Percentiles rank a stretch among this genome's conserved stretches.
Evolutionary conservation across 2,888 invertebrate species (phyloP).

Genomic region (Mesochorus sp.): DNA sequence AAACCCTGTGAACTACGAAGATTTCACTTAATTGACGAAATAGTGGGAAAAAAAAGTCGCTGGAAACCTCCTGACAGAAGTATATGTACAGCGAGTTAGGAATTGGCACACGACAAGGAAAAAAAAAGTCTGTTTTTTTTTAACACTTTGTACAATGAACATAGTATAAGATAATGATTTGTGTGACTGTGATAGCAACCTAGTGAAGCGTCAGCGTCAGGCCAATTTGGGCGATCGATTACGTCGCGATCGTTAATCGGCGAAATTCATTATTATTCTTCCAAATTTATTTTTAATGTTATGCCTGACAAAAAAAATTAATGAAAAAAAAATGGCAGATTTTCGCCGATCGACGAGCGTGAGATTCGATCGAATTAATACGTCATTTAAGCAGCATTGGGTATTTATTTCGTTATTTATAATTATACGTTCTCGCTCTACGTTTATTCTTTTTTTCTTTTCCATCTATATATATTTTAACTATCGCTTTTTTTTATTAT

Average conservation of each 20-base stretch:
- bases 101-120: constrained; percentile 65
- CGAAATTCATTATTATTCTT: constrained; percentile 1
- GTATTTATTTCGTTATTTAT: constrained; percentile 72
- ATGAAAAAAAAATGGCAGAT: background rate
- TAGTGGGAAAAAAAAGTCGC: constrained; percentile 30
- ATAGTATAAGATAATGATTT: constrained; percentile 63
- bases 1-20: constrained; percentile 33
- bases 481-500: constrained; percentile 1
- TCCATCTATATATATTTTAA: too few relatives aligned
- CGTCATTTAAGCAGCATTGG: constrained; percentile 74
- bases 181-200: constrained; percentile 74
- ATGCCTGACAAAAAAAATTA: constrained; percentile 4
- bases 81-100: constrained; percentile 63
- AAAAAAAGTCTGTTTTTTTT: too few relatives aligned
- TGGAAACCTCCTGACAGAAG: constrained; percentile 53
- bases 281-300: constrained; percentile 1
- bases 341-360: constrained; percentile 42
- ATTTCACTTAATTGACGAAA: constrained; percentile 31
- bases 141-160: constrained; percentile 62
- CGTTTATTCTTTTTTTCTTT: constrained; percentile 57
- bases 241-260: constrained; percentile 25
- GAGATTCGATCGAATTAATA: constrained; percentile 70
- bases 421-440: constrained; percentile 68
- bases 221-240: constrained; percentile 62
- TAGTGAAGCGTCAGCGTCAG: constrained; percentile 76